Evolutionary conservation across 1,140 invertebrate species (phyloP), one percentile per base, ranked within the genome.

Genomic region (Bombus fervidus): DNA sequence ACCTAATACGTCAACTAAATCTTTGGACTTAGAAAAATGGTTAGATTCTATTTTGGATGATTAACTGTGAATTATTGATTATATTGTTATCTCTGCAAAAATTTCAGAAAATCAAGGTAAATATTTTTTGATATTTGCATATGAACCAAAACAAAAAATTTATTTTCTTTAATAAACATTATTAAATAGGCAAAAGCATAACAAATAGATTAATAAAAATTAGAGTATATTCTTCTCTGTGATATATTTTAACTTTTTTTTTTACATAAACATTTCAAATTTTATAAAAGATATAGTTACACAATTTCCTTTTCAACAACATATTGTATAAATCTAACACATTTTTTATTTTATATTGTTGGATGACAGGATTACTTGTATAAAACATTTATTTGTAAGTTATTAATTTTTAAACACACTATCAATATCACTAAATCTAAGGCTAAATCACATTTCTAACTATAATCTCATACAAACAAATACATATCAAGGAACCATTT

Each of bases 1-100:
- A 41, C 75, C 72, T 79, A n/a, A 77, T 34, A 75, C 78, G 22
- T 71, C 90, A 37, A 83, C 81, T 18, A 94, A 94, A 78, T 90
- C 94, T 77, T 89, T 92, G n/a, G 94, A 94, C 81, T 81, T 95
- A 31, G 94, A 95, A 74, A 94, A 93, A 59, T 94, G 93, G 91
- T 79, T 95, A 80, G 94, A 95, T 90, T 90, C 92, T 59, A 86
- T 95, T 25, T 85, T 95, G 41, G 93, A 93, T 75, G 91, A 94
- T 90, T 93, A 87, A 47, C 47, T 47, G 1, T 18, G 47, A 91
- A 43, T 73, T 34, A 34, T 75, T 53, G 4, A 53, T 53, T n/a
- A 15, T 34, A 75, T 47, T 74, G 18, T 73, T 47, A 28, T 73
- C 18, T 31, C 22, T 4, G 28, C 4, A 31, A 47, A 73, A 43